Evolutionary conservation across 2,888 invertebrate species (phyloP).

Genomic region (Craniophora ligustri): DNA sequence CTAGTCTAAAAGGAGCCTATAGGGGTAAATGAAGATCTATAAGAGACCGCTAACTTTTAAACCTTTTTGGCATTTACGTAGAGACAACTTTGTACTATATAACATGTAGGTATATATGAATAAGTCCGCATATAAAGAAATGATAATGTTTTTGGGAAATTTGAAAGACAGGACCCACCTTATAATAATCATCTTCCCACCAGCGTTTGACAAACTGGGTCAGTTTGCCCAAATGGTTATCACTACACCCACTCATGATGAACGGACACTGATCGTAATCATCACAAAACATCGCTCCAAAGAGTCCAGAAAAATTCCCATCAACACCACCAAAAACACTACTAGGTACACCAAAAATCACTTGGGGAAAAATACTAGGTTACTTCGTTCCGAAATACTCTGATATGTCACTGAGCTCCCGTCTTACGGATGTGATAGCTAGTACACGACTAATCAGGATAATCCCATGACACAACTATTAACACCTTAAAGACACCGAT

Average conservation of each 20-base stretch:
- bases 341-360: not conserved
- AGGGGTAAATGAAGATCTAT: too few species aligned
- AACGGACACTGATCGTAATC: constrained; percentile 18
- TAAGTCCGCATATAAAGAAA: too few species aligned
- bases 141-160: not conserved
- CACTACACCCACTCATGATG: constrained; percentile 62
- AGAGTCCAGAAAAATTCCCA: constrained; percentile 4
- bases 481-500: constrained; percentile 59
- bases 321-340: not conserved
- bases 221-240: constrained; percentile 69
- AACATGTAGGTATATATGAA: too few species aligned
- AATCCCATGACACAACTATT: constrained; percentile 67
- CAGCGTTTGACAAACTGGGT: constrained; percentile 77
- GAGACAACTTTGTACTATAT: too few species aligned
- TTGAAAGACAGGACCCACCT: constrained; percentile 63
- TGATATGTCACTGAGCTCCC: constrained; percentile 23
- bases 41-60: too few species aligned
- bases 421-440: constrained; percentile 56
- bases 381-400: not conserved
- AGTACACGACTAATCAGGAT: constrained; percentile 64
- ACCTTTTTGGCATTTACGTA: too few species aligned
- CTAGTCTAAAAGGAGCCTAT: too few species aligned
- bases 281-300: constrained; percentile 11
- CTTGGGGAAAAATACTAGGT: constrained; percentile 7
- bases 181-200: constrained; percentile 77